Evolutionary conservation across 2,797 vertebrate species (phyloP).

Genomic region (Vireo griseus): DNA sequence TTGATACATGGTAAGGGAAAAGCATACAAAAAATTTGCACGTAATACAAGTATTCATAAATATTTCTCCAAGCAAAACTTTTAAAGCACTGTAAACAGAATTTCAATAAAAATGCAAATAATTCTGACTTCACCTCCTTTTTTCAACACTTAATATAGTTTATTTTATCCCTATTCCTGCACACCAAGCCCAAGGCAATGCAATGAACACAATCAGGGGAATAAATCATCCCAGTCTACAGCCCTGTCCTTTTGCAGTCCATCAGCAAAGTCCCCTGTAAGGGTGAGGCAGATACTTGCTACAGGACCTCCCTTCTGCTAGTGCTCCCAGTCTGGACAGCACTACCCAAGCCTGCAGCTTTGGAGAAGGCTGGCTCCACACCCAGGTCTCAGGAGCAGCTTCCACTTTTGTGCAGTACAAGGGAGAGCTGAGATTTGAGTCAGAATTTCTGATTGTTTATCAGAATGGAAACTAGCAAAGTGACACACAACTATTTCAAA

Average conservation of each 20-base stretch:
- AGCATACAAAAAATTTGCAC: not conserved
- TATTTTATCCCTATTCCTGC: not conserved
- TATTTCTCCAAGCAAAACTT: not conserved
- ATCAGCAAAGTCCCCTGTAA: not conserved
- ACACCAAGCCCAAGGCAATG: not conserved
- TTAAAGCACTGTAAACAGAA: not conserved
- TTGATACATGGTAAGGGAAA: not conserved
- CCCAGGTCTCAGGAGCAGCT: not conserved
- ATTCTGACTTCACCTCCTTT: not conserved
- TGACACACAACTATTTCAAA: not conserved
- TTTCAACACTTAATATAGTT: not conserved
- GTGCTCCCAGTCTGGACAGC: not conserved
- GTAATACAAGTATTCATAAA: not conserved
- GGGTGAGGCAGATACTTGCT: not conserved
- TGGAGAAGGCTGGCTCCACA: not conserved
- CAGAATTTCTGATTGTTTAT: not conserved
- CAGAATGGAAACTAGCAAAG: not conserved
- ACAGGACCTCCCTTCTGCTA: not conserved
- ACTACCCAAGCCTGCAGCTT: not conserved
- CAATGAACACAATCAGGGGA: not conserved
- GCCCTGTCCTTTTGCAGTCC: not conserved
- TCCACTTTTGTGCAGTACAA: not conserved
- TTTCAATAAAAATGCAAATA: not conserved
- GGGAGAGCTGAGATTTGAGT: not conserved
- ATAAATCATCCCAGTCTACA: not conserved